Conservation (phyloP, 53 echinoderm and acorn worm genomes). For the Paelopatides confundens region DNA sequence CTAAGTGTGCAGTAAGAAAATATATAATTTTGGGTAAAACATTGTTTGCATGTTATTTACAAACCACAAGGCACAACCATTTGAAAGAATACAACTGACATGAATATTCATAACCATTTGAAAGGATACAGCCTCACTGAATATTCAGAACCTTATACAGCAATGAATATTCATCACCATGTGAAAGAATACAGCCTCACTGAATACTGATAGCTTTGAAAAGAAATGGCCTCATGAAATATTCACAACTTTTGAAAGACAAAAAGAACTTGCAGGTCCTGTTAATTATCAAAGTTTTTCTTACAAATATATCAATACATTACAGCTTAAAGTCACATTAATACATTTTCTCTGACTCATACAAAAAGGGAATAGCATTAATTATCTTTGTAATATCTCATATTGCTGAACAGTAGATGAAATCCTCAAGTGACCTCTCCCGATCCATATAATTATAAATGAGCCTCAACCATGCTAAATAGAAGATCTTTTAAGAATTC, state of each 20-base stretch:
- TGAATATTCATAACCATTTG: neutral
- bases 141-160: neutral
- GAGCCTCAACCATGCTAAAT: too few species aligned
- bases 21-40: neutral
- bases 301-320: neutral
- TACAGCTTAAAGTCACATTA: neutral
- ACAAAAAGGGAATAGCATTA: too few species aligned
- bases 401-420: too few species aligned
- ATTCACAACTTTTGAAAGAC: neutral
- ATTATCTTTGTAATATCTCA: too few species aligned
- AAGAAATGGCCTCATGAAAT: neutral
- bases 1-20: constrained; percentile 8
- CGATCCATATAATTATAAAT: too few species aligned
- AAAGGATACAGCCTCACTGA: neutral
- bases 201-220: neutral
- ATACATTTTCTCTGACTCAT: too few species aligned
- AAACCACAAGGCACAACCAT: constrained; percentile 30
- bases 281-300: too few species aligned
- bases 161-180: neutral
- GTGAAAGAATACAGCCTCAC: neutral
- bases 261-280: neutral
- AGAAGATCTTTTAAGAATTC: too few species aligned
- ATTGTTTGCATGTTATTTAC: constrained; percentile 1
- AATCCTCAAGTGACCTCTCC: too few species aligned
- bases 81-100: neutral